These are phyloP conservation scores for Acyrthosiphon pisum DNA, from an alignment of 1,140 invertebrate genomes.

Conservation along the genomic window DNA sequence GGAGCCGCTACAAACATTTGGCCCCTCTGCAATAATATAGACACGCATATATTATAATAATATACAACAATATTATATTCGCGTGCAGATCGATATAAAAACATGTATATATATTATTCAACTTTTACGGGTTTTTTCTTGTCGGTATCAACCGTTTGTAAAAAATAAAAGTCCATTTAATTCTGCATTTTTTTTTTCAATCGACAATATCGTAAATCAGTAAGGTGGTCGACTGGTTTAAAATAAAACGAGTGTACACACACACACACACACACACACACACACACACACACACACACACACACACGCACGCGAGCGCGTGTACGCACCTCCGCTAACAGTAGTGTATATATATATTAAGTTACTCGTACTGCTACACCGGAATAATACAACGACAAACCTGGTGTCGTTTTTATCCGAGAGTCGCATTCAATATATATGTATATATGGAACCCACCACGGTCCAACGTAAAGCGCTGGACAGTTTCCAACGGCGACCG, in stretches of 20 bases:
- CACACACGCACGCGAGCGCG: neutral
- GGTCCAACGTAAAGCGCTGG: constrained; percentile 35
- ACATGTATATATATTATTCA: neutral
- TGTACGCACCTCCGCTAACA: neutral
- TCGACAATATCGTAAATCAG: constrained; percentile 53
- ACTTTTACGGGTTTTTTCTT: neutral
- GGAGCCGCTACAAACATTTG: neutral
- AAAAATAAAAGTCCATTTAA: constrained; percentile 48
- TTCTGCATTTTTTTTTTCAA: constrained; percentile 45
- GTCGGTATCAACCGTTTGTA: neutral
- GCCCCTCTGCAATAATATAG: neutral
- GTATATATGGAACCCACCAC: neutral
- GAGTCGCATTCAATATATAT: neutral
- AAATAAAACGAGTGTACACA: constrained; percentile 17
- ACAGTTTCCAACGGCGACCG: constrained; percentile 55
- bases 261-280: neutral
- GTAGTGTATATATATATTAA: neutral
- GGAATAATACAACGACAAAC: constrained; percentile 29
- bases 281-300: neutral
- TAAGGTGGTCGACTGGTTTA: constrained; percentile 45
- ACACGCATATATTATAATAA: neutral
- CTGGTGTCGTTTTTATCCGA: constrained; percentile 52
- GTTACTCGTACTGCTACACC: neutral
- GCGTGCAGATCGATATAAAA: constrained; percentile 12
- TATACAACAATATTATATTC: neutral